phyloP scores from a whole-genome alignment of 2,888 invertebrate genomes.

The Lobophora halterata region DNA sequence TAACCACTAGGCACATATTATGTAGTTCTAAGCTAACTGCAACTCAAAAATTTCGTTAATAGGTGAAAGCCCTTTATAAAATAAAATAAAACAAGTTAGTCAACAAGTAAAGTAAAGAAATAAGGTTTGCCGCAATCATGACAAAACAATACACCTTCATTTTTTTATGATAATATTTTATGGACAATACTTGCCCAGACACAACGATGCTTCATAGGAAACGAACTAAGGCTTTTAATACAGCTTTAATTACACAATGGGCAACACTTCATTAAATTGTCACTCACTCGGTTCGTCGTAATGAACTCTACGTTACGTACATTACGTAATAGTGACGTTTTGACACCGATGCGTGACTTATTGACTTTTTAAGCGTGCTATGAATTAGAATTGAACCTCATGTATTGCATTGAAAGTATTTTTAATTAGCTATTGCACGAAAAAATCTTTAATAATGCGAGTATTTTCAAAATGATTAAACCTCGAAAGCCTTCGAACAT shows the following conservation, averaged over 20 bases:
- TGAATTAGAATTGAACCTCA: no score
- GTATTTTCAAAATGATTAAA: no score
- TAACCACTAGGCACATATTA: no score
- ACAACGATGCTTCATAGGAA: conserved; percentile 12
- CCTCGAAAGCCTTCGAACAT: no score
- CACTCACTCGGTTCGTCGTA: conserved; percentile 61
- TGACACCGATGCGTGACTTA: conserved; percentile 48
- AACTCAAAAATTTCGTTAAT: no score
- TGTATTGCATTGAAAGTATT: conserved; percentile 2
- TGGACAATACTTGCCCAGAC: background rate
- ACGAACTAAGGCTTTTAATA: conserved; percentile 54
- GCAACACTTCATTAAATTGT: conserved; percentile 75
- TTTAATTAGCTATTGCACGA: background rate
- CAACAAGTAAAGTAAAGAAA: no score
- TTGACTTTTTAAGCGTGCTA: conserved; percentile 42
- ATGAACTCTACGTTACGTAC: conserved; percentile 42
- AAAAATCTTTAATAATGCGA: no score
- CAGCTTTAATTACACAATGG: conserved; percentile 69
- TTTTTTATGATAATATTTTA: background rate
- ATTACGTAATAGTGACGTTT: conserved; percentile 45
- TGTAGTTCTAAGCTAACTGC: no score
- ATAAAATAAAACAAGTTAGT: no score
- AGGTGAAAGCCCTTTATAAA: no score
- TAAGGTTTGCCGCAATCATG: no score
- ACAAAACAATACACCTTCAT: no score